A percentile compares a stretch with the other conserved stretches of the same genome.
Conservation (phyloP, 2,888 invertebrate genomes). For the Caenorhabditis doughertyi region DNA sequence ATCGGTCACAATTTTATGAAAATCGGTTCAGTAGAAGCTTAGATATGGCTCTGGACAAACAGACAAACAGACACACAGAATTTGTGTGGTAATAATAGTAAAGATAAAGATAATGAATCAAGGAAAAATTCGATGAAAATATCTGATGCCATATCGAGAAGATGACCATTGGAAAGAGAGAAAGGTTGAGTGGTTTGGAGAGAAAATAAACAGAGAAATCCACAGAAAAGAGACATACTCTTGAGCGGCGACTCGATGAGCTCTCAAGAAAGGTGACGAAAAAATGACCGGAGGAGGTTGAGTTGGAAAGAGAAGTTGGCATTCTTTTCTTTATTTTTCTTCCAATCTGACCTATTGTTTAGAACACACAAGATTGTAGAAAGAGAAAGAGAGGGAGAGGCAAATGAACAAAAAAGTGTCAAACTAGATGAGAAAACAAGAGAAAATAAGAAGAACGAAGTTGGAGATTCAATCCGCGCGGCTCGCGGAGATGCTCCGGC, state of each 20-base stretch:
- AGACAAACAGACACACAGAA: too few relatives aligned
- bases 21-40: too few relatives aligned
- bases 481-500: constrained; percentile 33
- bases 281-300: constrained; percentile 40
- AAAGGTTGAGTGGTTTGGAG: constrained; percentile 59
- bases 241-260: constrained; percentile 45
- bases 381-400: neutral
- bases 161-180: constrained; percentile 33
- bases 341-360: constrained; percentile 56
- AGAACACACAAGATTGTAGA: constrained; percentile 7
- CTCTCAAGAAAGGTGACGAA: constrained; percentile 59
- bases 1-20: too few relatives aligned
- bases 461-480: constrained; percentile 32
- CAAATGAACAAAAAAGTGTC: constrained; percentile 56
- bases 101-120: constrained; percentile 10
- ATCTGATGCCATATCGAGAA: constrained; percentile 2
- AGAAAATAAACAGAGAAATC: constrained; percentile 41
- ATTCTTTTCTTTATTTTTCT: constrained; percentile 30
- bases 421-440: constrained; percentile 57
- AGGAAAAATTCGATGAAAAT: neutral
- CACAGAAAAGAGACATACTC: constrained; percentile 31
- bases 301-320: constrained; percentile 30
- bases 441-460: constrained; percentile 3
- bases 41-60: too few relatives aligned
- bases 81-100: too few relatives aligned